A percentile compares a stretch with the other conserved stretches of the same genome.
Evolutionary conservation across 1,140 invertebrate genomes (phyloP).

Genomic region (Leucophenga varia): DNA sequence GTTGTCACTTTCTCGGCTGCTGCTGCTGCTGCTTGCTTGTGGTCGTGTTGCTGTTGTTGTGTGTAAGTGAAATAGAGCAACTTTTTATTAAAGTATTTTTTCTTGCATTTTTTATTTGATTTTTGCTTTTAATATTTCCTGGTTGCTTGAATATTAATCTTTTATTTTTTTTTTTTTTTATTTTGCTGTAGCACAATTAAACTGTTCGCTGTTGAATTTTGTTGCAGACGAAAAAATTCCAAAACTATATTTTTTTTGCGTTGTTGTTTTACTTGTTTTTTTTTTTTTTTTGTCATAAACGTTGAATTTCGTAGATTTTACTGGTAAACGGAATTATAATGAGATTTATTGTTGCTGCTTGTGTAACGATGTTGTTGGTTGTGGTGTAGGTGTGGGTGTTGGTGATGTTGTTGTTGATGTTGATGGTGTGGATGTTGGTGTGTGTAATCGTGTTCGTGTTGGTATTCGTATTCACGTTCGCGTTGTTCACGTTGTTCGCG

Average conservation of each 20-base stretch:
- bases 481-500: slow-evolving; percentile 26
- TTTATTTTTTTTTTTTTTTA: slow-evolving; percentile 11
- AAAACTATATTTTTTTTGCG: slow-evolving; percentile 29
- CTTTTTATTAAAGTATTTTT: too few relatives aligned
- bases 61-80: slow-evolving; percentile 1
- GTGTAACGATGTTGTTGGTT: slow-evolving; percentile 36
- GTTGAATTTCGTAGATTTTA: slow-evolving; percentile 21
- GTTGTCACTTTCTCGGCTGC: too few relatives aligned
- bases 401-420: slow-evolving; percentile 22
- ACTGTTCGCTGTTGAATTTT: slow-evolving; percentile 39
- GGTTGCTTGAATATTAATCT: slow-evolving; percentile 14
- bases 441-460: slow-evolving; percentile 7
- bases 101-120: too few relatives aligned
- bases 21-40: too few relatives aligned
- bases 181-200: slow-evolving; percentile 43
- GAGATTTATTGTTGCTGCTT: slow-evolving; percentile 46
- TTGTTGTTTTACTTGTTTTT: slow-evolving; percentile 25
- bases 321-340: slow-evolving; percentile 57
- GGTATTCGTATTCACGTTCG: slow-evolving; percentile 26
- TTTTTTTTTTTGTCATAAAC: slow-evolving; percentile 13
- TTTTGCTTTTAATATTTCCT: background rate
- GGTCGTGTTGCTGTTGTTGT: too few relatives aligned
- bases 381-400: slow-evolving; percentile 20
- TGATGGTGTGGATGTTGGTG: slow-evolving; percentile 15
- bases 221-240: slow-evolving; percentile 36